Conservation (phyloP, 1,140 invertebrate species). For the Bombus impatiens region DNA sequence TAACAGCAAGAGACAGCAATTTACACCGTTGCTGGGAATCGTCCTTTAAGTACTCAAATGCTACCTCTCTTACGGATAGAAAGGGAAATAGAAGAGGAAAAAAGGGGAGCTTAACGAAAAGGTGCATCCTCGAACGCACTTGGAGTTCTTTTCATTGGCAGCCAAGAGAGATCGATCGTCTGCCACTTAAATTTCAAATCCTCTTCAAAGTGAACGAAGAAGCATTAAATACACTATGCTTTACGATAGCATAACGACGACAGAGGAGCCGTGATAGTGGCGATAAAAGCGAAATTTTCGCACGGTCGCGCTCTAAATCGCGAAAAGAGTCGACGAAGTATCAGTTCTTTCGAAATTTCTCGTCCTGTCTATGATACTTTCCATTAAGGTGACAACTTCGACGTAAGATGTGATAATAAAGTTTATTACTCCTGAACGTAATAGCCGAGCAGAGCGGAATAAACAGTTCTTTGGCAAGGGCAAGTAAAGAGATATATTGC, state of each 20-base stretch:
- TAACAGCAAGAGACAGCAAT: conserved; percentile 11
- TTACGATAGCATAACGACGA: conserved; percentile 12
- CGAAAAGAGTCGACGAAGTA: not conserved
- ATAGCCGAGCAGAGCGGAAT: not conserved
- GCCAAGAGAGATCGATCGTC: conserved; percentile 16
- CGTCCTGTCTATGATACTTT: not conserved
- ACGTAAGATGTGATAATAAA: conserved; percentile 27
- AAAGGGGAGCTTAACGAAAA: not conserved
- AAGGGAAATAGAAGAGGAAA: not conserved
- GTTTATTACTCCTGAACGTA: conserved; percentile 24
- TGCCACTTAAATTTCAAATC: conserved; percentile 38
- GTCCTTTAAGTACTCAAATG: not conserved
- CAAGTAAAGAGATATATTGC: conserved; percentile 27
- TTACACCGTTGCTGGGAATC: not conserved
- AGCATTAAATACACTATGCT: conserved; percentile 2
- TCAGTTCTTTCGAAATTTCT: conserved; percentile 3
- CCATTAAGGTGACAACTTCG: not conserved
- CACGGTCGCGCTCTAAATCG: not conserved
- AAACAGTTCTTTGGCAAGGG: not conserved
- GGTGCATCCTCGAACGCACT: conserved; percentile 15
- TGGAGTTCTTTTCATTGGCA: not conserved
- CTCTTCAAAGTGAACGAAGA: conserved; percentile 4
- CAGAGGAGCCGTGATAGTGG: not conserved
- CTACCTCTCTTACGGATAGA: not conserved
- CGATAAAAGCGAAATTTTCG: conserved; percentile 6